Percentiles rank a stretch among this genome's conserved stretches.
Evolutionary conservation across 1,140 invertebrate genomes (phyloP).

Genomic region (Neelides sp.): DNA sequence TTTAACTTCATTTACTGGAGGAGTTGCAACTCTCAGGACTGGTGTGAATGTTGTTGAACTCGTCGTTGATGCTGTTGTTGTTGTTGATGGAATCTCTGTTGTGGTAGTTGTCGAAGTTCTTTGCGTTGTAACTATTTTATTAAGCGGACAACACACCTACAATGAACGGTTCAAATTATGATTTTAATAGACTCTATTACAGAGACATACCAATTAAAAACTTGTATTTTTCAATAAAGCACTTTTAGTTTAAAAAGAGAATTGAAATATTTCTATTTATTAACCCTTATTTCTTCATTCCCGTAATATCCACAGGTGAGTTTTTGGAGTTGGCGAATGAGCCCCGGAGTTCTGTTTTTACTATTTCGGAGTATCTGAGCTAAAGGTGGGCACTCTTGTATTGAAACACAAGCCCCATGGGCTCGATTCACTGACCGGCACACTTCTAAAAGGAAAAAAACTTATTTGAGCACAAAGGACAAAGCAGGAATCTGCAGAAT

Average conservation of each 20-base stretch:
- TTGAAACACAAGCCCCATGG: conserved; percentile 20
- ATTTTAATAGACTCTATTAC: too few species aligned
- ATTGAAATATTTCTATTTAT: too few species aligned
- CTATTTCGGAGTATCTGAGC: conserved; percentile 5
- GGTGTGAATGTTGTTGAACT: not conserved
- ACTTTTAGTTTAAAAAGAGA: too few species aligned
- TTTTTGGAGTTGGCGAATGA: conserved; percentile 14
- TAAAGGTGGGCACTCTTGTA: conserved; percentile 14
- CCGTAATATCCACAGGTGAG: conserved; percentile 20
- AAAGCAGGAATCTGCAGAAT: too few species aligned
- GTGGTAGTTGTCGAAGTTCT: not conserved
- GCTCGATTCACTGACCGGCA: too few species aligned
- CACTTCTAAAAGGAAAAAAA: too few species aligned
- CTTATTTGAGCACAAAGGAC: too few species aligned
- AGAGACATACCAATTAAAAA: too few species aligned
- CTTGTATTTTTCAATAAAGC: too few species aligned
- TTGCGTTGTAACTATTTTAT: conserved; percentile 5
- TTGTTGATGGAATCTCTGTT: not conserved
- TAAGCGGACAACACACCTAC: conserved; percentile 21
- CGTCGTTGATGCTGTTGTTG: not conserved
- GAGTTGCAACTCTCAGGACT: not conserved
- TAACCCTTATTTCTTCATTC: too few species aligned
- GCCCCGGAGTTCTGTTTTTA: not conserved
- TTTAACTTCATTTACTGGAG: not conserved
- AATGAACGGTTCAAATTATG: too few species aligned